Percentiles rank a stretch among this genome's conserved stretches.
phyloP scores from a whole-genome alignment of 2,888 invertebrate genomes.

The Leptinotarsa rubiginosa region DNA sequence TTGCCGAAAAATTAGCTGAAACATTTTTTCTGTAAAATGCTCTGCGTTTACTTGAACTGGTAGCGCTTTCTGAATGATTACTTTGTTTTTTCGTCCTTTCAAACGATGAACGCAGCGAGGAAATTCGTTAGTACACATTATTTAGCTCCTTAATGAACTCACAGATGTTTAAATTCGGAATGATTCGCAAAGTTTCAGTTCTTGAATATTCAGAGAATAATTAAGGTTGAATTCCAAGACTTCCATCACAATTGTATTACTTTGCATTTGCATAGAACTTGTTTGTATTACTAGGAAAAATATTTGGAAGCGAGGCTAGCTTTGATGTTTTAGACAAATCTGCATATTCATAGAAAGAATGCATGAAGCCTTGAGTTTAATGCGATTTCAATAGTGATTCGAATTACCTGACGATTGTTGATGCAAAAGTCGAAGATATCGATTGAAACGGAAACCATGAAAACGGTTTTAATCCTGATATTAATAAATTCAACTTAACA shows the following conservation, averaged over 20 bases:
- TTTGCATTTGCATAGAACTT: constrained; percentile 43
- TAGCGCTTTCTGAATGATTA: constrained; percentile 34
- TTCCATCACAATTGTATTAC: constrained; percentile 44
- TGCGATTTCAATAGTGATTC: constrained; percentile 28
- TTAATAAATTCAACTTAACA: too few relatives aligned
- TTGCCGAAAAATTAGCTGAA: constrained; percentile 32
- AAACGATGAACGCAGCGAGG: constrained; percentile 33
- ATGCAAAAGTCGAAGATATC: not conserved
- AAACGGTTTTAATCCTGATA: not conserved
- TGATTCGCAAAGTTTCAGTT: constrained; percentile 31
- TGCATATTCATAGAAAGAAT: constrained; percentile 24
- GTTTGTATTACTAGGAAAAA: constrained; percentile 35
- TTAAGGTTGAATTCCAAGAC: constrained; percentile 36
- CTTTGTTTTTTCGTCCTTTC: constrained; percentile 21
- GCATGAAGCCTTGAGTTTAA: constrained; percentile 30
- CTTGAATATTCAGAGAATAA: constrained; percentile 43
- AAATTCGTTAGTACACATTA: constrained; percentile 45
- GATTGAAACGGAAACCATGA: not conserved
- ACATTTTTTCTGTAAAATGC: constrained; percentile 38
- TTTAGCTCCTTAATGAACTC: constrained; percentile 43
- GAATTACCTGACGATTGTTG: not conserved
- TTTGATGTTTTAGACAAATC: not conserved
- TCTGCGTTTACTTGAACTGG: constrained; percentile 34
- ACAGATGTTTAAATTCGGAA: constrained; percentile 40
- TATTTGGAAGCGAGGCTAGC: not conserved